phyloP scores from a whole-genome alignment of 2,888 invertebrate genomes.

The Incurvaria masculella region DNA sequence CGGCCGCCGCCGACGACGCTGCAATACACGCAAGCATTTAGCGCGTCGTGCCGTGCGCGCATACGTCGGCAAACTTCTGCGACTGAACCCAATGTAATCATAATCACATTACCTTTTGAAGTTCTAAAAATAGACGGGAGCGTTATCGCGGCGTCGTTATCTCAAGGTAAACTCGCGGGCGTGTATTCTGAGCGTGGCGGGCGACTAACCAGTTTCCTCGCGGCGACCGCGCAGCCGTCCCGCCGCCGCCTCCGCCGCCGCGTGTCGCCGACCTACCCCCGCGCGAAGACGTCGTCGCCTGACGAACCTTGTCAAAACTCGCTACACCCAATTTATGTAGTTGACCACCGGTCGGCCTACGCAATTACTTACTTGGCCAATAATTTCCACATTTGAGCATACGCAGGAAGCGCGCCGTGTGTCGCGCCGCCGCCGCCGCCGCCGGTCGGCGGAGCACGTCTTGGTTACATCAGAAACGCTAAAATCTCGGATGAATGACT shows the following conservation, averaged over 20 bases:
- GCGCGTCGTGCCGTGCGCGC: not conserved
- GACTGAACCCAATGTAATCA: slow-evolving; percentile 21
- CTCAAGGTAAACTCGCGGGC: slow-evolving; percentile 42
- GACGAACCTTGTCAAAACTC: slow-evolving; percentile 42
- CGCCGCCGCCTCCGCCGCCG: no score
- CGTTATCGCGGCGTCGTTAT: slow-evolving; percentile 48
- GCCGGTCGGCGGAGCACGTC: no score
- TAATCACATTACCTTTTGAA: slow-evolving; percentile 43
- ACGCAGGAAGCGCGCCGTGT: slow-evolving; percentile 47
- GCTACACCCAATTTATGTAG: slow-evolving; percentile 51
- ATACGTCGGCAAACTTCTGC: not conserved
- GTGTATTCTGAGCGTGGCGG: not conserved
- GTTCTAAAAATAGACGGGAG: slow-evolving; percentile 43
- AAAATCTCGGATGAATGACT: no score
- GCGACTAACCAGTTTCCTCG: not conserved
- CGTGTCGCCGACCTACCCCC: no score
- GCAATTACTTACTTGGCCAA: slow-evolving; percentile 54
- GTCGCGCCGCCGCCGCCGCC: slow-evolving; percentile 23
- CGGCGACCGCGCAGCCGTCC: no score
- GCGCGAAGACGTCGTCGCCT: not conserved
- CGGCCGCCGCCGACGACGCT: not conserved
- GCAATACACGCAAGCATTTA: not conserved
- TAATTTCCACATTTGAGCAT: slow-evolving; percentile 54
- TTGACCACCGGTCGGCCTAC: slow-evolving; percentile 44
- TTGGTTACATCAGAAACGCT: no score